Evolutionary conservation across 2,113 vertebrate genomes (phyloP).

Genomic region (Thalassoma bifasciatum): DNA sequence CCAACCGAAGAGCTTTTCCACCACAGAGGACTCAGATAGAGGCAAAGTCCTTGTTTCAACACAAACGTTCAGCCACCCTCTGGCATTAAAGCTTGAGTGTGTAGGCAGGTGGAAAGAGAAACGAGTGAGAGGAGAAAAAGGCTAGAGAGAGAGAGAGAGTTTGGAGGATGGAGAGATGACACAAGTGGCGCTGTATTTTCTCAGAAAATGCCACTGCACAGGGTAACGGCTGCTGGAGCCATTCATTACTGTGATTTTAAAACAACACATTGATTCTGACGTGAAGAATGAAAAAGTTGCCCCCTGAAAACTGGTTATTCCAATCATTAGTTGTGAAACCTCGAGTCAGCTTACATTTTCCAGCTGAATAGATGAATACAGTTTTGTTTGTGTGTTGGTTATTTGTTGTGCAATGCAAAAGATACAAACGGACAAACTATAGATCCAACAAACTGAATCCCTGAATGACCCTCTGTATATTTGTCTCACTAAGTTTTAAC

Average conservation of each 20-base stretch:
- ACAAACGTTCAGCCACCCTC: slow-evolving; percentile 27
- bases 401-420: too few relatives aligned
- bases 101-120: slow-evolving; percentile 30
- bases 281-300: background rate
- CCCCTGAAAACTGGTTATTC: background rate
- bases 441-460: too few relatives aligned
- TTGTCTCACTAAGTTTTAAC: too few relatives aligned
- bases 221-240: slow-evolving; percentile 8
- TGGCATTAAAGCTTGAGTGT: slow-evolving; percentile 18
- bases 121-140: too few relatives aligned
- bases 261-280: slow-evolving; percentile 18
- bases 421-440: too few relatives aligned
- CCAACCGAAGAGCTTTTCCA: slow-evolving; percentile 29
- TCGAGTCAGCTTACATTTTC: too few relatives aligned
- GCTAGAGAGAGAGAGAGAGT: background rate
- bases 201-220: slow-evolving; percentile 23
- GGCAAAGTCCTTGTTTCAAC: slow-evolving; percentile 23
- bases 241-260: slow-evolving; percentile 27
- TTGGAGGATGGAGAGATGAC: slow-evolving; percentile 1
- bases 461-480: too few relatives aligned
- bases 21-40: slow-evolving; percentile 21
- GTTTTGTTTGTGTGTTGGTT: background rate
- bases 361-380: too few relatives aligned
- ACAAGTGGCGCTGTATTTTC: slow-evolving; percentile 20
- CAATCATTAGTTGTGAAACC: too few relatives aligned